A percentile compares a stretch with the other conserved stretches of the same genome.
These are phyloP conservation scores for Drosophila gunungcola DNA, from an alignment of 1,140 invertebrate species.

Conservation along the genomic window DNA sequence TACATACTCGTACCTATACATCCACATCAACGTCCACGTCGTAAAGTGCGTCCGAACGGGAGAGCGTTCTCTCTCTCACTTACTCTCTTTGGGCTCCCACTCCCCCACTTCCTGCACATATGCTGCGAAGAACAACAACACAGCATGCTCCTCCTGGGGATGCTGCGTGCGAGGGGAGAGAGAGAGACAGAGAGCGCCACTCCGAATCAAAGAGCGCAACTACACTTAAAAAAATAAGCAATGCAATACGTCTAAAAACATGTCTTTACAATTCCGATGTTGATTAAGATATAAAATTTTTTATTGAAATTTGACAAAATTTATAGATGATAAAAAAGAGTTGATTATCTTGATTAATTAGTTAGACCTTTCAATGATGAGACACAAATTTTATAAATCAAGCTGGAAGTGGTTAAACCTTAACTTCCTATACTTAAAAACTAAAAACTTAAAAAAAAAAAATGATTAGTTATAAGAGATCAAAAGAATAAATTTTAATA, in stretches of 20 bases:
- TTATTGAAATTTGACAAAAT: too few species aligned
- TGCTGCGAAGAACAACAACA: constrained; percentile 57
- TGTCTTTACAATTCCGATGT: neutral
- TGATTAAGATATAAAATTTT: too few species aligned
- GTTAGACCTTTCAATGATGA: too few species aligned
- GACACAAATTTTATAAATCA: too few species aligned
- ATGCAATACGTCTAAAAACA: neutral
- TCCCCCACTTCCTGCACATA: constrained; percentile 68
- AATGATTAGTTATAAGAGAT: too few species aligned
- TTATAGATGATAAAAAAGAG: too few species aligned
- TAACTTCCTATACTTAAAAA: too few species aligned
- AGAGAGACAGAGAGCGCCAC: constrained; percentile 20
- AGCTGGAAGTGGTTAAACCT: too few species aligned
- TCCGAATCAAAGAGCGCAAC: constrained; percentile 25
- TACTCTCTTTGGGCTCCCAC: constrained; percentile 25
- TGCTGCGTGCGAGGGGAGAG: constrained; percentile 57
- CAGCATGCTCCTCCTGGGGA: constrained; percentile 54
- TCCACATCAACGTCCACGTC: constrained; percentile 50
- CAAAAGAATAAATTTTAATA: too few species aligned
- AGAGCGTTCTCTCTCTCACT: constrained; percentile 21
- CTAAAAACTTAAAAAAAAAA: too few species aligned
- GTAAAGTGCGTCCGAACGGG: constrained; percentile 59
- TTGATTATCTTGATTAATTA: too few species aligned
- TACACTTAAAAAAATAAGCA: neutral
- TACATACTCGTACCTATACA: constrained; percentile 18